Percentiles rank a stretch among this genome's conserved stretches.
phyloP scores from a whole-genome alignment of 2,113 vertebrate species.

The Emydocephalus ijimae region DNA sequence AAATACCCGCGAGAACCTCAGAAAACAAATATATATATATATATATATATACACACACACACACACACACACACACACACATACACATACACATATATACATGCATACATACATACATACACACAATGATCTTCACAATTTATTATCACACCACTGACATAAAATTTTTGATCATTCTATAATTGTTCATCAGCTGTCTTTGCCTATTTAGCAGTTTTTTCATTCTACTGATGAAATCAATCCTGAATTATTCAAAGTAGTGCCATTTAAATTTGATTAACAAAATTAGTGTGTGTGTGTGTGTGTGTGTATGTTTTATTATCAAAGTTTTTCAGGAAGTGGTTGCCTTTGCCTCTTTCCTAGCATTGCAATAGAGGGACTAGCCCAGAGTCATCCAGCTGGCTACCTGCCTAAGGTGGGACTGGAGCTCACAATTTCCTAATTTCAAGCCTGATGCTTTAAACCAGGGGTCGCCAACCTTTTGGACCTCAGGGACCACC shows the following conservation, averaged over 20 bases:
- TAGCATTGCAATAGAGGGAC: neutral
- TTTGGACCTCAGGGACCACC: too few relatives aligned
- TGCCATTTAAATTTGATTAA: neutral
- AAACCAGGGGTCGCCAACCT: neutral
- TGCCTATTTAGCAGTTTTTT: neutral
- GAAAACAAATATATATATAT: too few relatives aligned
- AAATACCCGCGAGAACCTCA: too few relatives aligned
- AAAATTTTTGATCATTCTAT: neutral
- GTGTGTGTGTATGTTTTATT: neutral
- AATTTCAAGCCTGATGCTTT: neutral
- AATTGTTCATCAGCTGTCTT: neutral
- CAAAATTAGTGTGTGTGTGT: neutral
- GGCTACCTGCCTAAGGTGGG: neutral
- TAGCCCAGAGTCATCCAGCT: neutral
- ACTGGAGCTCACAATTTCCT: neutral
- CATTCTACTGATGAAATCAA: neutral
- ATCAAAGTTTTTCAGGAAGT: too few relatives aligned
- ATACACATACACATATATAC: too few relatives aligned
- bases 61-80: too few relatives aligned
- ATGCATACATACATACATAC: neutral
- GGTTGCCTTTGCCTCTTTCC: too few relatives aligned
- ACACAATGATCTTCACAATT: neutral
- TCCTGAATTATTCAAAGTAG: neutral
- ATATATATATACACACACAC: too few relatives aligned
- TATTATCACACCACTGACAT: neutral